Evolutionary conservation across 2,888 invertebrate genomes (phyloP).

Genomic region (Scaptomyza tumidula): DNA sequence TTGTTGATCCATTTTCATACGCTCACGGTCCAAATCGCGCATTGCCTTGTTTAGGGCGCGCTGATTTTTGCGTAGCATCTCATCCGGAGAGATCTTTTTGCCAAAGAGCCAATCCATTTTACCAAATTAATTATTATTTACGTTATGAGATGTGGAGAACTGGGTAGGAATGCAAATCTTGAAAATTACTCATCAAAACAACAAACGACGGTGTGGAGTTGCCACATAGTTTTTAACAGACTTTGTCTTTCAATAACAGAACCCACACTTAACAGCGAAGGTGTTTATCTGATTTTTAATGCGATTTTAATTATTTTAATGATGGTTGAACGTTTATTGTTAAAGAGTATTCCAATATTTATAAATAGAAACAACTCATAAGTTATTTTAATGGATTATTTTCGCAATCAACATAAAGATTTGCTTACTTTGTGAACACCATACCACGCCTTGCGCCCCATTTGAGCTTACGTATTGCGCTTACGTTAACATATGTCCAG

Average conservation of each 20-base stretch:
- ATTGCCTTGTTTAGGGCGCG: conserved; percentile 98
- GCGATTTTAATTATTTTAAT: neutral
- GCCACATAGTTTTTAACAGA: conserved; percentile 30
- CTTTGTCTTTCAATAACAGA: conserved; percentile 9
- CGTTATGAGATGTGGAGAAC: conserved; percentile 25
- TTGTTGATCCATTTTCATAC: conserved; percentile 98
- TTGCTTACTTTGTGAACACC: conserved; percentile 6
- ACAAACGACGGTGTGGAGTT: conserved; percentile 33
- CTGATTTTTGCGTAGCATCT: conserved; percentile 99
- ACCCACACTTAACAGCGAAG: conserved; percentile 10
- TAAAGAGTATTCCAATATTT: too few species aligned
- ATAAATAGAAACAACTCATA: neutral
- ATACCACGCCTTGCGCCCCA: conserved; percentile 22
- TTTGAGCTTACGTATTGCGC: conserved; percentile 17
- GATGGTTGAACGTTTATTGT: too few species aligned
- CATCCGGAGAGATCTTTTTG: conserved; percentile 97
- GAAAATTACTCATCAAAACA: conserved; percentile 61
- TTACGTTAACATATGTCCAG: conserved; percentile 28
- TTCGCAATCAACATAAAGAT: too few species aligned
- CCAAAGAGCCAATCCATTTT: conserved; percentile 98
- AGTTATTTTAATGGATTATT: neutral
- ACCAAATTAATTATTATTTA: conserved; percentile 34
- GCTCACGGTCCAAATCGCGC: conserved; percentile 97
- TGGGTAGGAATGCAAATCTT: conserved; percentile 33
- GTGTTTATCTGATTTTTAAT: neutral